Percentiles rank a stretch among this genome's conserved stretches.
Evolutionary conservation across 2,797 vertebrate genomes (phyloP).

Genomic region (Periophthalmus magnuspinnatus): DNA sequence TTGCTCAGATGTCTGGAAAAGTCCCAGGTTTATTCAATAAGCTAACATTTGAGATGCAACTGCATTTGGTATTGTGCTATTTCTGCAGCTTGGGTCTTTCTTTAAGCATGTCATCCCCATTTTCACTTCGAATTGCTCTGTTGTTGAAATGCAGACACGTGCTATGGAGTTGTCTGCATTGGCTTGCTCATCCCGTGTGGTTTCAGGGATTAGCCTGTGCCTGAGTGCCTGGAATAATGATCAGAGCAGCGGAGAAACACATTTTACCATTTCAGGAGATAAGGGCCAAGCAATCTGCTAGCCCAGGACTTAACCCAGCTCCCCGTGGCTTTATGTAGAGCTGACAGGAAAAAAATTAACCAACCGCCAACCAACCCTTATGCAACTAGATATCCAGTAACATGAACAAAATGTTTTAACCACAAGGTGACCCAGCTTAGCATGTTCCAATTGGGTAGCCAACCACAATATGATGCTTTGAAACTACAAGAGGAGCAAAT

Average conservation of each 20-base stretch:
- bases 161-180: slow-evolving; percentile 48
- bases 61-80: slow-evolving; percentile 34
- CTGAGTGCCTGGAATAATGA: slow-evolving; percentile 79
- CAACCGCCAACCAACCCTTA: slow-evolving; percentile 20
- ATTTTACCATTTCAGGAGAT: slow-evolving; percentile 77
- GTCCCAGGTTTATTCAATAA: slow-evolving; percentile 37
- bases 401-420: too few relatives aligned
- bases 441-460: too few relatives aligned
- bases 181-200: slow-evolving; percentile 59
- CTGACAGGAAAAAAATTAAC: slow-evolving; percentile 36
- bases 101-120: slow-evolving; percentile 35
- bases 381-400: slow-evolving; percentile 14
- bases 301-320: slow-evolving; percentile 71
- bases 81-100: slow-evolving; percentile 22
- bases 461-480: too few relatives aligned
- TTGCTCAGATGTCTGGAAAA: slow-evolving; percentile 2
- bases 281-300: slow-evolving; percentile 73
- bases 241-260: slow-evolving; percentile 74
- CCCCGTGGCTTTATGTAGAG: slow-evolving; percentile 64
- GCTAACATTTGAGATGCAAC: slow-evolving; percentile 33
- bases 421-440: too few relatives aligned
- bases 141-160: slow-evolving; percentile 64
- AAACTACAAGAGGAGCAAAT: too few relatives aligned
- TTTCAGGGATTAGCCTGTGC: slow-evolving; percentile 74
- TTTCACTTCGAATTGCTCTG: slow-evolving; percentile 38